Conservation (phyloP, 2,113 vertebrate genomes). For the Tonatia bakeri region DNA sequence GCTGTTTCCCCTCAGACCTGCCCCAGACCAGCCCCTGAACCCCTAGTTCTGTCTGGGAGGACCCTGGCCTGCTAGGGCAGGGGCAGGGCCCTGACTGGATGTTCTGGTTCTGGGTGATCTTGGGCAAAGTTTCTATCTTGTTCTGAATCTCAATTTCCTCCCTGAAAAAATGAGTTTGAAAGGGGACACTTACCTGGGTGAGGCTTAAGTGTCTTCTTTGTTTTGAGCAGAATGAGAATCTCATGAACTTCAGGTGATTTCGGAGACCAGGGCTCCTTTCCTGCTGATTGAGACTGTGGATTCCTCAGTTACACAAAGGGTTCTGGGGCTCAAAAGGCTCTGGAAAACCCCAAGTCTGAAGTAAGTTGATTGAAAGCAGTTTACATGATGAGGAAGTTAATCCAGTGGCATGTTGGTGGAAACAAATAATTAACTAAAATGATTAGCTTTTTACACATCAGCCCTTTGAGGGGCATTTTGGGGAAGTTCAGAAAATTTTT, state of each 20-base stretch:
- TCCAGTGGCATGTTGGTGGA: neutral
- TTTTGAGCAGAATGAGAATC: neutral
- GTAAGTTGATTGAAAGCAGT: neutral
- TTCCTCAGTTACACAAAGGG: neutral
- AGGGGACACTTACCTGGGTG: neutral
- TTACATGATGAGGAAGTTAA: neutral
- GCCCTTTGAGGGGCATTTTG: neutral
- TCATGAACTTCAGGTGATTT: neutral
- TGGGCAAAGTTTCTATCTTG: neutral
- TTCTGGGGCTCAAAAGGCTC: neutral
- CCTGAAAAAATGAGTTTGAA: neutral
- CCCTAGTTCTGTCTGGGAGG: neutral
- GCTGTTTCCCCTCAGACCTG: neutral
- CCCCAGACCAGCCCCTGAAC: neutral
- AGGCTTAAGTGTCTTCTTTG: neutral
- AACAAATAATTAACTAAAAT: neutral
- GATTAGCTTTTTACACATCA: neutral
- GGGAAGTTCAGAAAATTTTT: neutral
- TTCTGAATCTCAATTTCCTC: constrained; percentile 14
- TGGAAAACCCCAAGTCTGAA: neutral
- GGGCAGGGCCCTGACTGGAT: neutral
- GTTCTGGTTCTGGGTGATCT: neutral
- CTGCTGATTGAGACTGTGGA: neutral
- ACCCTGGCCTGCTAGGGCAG: neutral
- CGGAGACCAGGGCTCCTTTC: neutral